Evolutionary conservation across 2,113 vertebrate species (phyloP).

Genomic region (Sterna hirundo): DNA sequence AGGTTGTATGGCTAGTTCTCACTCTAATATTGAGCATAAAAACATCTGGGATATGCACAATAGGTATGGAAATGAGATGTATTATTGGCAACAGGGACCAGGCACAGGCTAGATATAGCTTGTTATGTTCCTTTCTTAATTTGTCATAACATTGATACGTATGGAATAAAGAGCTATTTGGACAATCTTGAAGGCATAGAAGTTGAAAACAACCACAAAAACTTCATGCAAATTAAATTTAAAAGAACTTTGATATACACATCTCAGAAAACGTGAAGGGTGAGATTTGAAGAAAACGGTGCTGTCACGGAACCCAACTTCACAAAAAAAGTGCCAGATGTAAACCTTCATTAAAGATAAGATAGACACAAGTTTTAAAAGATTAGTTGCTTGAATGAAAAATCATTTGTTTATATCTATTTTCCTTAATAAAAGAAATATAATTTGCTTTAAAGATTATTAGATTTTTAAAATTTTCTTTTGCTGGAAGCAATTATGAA

Average conservation of each 20-base stretch:
- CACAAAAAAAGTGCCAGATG: neutral
- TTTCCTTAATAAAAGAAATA: neutral
- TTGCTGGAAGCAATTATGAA: neutral
- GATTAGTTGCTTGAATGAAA: neutral
- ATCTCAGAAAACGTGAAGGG: neutral
- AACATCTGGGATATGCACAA: neutral
- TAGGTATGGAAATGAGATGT: neutral
- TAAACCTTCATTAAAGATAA: neutral
- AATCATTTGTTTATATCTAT: neutral
- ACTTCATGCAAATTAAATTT: neutral
- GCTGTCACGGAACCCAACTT: neutral
- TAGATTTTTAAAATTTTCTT: neutral
- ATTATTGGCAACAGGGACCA: neutral
- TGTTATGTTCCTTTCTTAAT: neutral
- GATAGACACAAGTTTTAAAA: neutral
- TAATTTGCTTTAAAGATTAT: neutral
- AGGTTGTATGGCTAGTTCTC: neutral
- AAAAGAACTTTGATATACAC: neutral
- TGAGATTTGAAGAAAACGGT: neutral
- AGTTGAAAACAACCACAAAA: neutral
- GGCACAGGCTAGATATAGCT: neutral
- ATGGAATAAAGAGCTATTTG: neutral
- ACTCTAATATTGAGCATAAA: neutral
- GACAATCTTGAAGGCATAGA: neutral
- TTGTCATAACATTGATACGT: neutral